phyloP scores from a whole-genome alignment of 2,888 invertebrate genomes.

The Eupithecia subumbrata region DNA sequence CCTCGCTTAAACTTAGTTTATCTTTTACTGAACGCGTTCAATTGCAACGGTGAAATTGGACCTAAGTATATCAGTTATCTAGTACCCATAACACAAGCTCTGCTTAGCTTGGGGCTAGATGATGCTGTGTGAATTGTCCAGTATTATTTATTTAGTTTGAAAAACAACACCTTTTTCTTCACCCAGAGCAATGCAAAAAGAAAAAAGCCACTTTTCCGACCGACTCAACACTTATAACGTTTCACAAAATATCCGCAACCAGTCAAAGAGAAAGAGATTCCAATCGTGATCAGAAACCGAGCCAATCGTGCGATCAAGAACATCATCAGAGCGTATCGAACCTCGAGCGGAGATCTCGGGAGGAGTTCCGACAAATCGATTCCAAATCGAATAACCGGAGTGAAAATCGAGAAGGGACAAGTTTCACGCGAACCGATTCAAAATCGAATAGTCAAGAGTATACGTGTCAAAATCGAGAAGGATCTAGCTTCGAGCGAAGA shows the following conservation, averaged over 20 bases:
- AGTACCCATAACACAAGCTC: too few species aligned
- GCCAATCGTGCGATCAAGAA: neutral
- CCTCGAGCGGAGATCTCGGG: neutral
- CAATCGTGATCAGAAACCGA: neutral
- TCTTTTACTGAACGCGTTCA: too few species aligned
- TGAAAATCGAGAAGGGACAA: neutral
- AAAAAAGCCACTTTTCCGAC: slow-evolving; percentile 63
- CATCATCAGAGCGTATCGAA: too few species aligned
- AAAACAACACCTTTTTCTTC: neutral
- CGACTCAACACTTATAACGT: slow-evolving; percentile 59
- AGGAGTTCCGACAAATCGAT: slow-evolving; percentile 23
- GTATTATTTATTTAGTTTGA: neutral
- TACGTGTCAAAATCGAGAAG: neutral
- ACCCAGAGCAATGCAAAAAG: slow-evolving; percentile 52
- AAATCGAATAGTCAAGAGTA: neutral
- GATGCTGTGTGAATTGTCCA: neutral
- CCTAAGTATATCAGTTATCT: too few species aligned
- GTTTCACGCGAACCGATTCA: neutral
- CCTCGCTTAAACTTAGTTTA: too few species aligned
- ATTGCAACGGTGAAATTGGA: too few species aligned
- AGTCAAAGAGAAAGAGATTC: slow-evolving; percentile 37
- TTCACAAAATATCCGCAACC: slow-evolving; percentile 53
- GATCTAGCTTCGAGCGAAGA: slow-evolving; percentile 2
- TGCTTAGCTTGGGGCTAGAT: neutral
- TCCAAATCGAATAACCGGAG: slow-evolving; percentile 29